A percentile compares a stretch with the other conserved stretches of the same genome.
phyloP scores from a whole-genome alignment of 2,113 vertebrate species.

The Tragulus kanchil region DNA sequence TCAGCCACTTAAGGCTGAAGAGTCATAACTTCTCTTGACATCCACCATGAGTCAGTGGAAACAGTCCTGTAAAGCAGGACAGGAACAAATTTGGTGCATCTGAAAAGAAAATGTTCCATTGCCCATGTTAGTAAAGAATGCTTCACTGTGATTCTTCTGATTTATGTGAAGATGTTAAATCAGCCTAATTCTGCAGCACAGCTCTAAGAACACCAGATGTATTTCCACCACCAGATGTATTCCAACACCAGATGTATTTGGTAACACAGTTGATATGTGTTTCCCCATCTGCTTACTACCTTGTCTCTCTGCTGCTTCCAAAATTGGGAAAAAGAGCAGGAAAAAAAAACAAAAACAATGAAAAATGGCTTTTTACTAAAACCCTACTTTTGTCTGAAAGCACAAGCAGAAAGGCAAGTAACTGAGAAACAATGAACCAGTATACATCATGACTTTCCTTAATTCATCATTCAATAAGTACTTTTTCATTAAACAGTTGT shows the following conservation, averaged over 20 bases:
- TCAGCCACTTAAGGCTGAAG: neutral
- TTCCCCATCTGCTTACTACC: neutral
- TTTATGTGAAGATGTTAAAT: neutral
- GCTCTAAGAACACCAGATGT: neutral
- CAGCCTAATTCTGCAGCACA: neutral
- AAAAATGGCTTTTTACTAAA: neutral
- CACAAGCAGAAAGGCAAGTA: neutral
- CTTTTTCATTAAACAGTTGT: neutral
- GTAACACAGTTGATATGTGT: constrained; percentile 36
- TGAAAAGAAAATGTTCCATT: neutral
- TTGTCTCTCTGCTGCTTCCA: neutral
- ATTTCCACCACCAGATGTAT: neutral
- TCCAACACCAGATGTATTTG: constrained; percentile 16
- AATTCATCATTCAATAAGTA: neutral
- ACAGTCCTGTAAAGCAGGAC: neutral
- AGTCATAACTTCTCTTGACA: neutral
- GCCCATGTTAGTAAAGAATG: neutral
- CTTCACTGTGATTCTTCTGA: neutral
- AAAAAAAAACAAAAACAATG: neutral
- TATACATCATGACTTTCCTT: neutral
- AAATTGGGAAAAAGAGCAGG: neutral
- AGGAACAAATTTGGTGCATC: neutral
- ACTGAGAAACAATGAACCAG: neutral
- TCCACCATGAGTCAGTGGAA: neutral
- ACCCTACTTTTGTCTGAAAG: constrained; percentile 11